Evolutionary conservation across 64 coral and sea anemone species (phyloP).

Genomic region (Dendronephthya gigantea): DNA sequence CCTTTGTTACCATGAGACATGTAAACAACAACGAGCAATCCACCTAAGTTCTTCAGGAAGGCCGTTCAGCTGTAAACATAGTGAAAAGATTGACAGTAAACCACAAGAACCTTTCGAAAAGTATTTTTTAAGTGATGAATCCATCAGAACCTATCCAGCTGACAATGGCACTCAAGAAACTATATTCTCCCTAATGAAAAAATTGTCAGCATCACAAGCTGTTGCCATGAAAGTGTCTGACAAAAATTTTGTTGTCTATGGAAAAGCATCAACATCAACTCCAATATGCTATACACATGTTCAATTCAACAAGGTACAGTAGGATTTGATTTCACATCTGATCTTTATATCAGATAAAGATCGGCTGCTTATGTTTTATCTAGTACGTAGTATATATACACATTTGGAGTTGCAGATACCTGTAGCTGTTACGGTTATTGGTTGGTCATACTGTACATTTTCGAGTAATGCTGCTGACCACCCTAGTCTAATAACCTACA

Average conservation of each 20-base stretch:
- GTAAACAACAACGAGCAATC: not conserved
- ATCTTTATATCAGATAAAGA: too few relatives aligned
- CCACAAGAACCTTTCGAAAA: not conserved
- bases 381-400: too few relatives aligned
- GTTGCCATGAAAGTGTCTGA: not conserved
- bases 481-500: too few relatives aligned
- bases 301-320: not conserved
- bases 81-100: not conserved
- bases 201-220: not conserved
- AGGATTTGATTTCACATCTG: too few relatives aligned
- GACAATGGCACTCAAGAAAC: not conserved
- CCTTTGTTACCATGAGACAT: not conserved
- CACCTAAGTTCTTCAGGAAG: not conserved
- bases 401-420: too few relatives aligned
- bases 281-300: not conserved
- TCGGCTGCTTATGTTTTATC: too few relatives aligned
- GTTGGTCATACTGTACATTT: too few relatives aligned
- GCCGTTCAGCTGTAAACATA: not conserved
- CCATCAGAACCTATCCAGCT: not conserved
- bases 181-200: not conserved
- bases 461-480: too few relatives aligned
- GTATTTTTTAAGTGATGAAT: not conserved
- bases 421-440: too few relatives aligned
- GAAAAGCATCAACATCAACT: not conserved
- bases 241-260: not conserved